Conservation (phyloP, 1,140 invertebrate species). For the Apis florea region DNA sequence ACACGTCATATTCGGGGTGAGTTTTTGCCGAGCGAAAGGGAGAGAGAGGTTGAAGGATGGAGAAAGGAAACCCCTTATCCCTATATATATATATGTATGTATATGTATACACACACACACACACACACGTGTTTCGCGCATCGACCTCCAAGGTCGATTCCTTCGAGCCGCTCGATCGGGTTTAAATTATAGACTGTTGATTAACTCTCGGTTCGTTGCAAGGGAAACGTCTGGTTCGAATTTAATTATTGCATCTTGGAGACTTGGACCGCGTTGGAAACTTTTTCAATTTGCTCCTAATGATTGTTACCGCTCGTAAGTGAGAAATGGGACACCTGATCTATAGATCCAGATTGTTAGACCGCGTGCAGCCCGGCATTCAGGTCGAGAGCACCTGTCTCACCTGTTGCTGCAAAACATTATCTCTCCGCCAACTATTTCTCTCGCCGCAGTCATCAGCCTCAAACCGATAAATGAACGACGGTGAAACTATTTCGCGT, state of each 20-base stretch:
- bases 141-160: conserved; percentile 51
- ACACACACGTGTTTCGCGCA: conserved; percentile 56
- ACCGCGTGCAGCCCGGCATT: conserved; percentile 77
- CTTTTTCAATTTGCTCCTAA: not conserved
- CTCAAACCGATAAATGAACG: conserved; percentile 77
- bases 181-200: conserved; percentile 81
- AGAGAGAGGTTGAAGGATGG: not conserved
- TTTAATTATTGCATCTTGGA: no score
- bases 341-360: conserved; percentile 79
- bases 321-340: conserved; percentile 75
- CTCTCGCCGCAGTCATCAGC: conserved; percentile 70
- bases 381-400: conserved; percentile 80
- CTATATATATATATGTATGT: no score
- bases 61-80: conserved; percentile 22
- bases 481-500: conserved; percentile 70
- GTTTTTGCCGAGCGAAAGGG: conserved; percentile 55
- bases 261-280: no score
- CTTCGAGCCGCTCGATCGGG: conserved; percentile 74
- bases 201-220: no score
- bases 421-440: conserved; percentile 74
- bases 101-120: no score
- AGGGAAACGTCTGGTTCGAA: no score
- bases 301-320: conserved; percentile 65
- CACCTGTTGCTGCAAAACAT: conserved; percentile 81
- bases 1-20: conserved; percentile 65